Evolutionary conservation across 2,113 vertebrate species (phyloP).

Genomic region (Rhinogobius similis): DNA sequence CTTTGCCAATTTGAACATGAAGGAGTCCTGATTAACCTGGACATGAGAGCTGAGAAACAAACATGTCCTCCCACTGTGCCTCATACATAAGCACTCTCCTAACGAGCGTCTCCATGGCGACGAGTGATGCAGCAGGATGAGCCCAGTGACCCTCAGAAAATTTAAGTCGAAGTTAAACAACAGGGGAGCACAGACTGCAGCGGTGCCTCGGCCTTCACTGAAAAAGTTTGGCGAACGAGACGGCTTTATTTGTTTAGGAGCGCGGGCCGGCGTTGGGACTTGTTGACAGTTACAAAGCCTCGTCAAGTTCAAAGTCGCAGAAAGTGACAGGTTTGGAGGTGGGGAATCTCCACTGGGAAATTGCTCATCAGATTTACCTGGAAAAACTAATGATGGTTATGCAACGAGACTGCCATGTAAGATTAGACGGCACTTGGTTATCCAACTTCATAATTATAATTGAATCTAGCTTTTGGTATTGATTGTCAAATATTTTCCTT

Average conservation of each 20-base stretch:
- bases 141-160: constrained; percentile 61
- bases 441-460: too few relatives aligned
- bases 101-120: constrained; percentile 63
- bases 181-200: constrained; percentile 40
- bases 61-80: constrained; percentile 41
- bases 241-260: constrained; percentile 47
- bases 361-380: background rate
- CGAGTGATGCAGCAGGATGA: constrained; percentile 38
- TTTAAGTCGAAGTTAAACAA: constrained; percentile 55
- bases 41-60: constrained; percentile 36
- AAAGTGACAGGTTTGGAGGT: background rate
- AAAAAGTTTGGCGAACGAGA: constrained; percentile 19
- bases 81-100: constrained; percentile 33
- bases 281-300: constrained; percentile 24
- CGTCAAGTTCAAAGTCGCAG: background rate
- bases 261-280: constrained; percentile 18
- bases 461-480: too few relatives aligned
- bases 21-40: constrained; percentile 37
- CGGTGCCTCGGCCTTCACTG: constrained; percentile 38
- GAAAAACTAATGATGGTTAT: background rate
- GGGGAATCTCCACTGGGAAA: background rate
- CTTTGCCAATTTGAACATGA: constrained; percentile 8
- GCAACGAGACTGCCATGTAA: background rate
- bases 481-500: too few relatives aligned
- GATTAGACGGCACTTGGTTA: background rate